Evolutionary conservation across 2,888 invertebrate genomes (phyloP).

Genomic region (Sphaerophoria taeniata): DNA sequence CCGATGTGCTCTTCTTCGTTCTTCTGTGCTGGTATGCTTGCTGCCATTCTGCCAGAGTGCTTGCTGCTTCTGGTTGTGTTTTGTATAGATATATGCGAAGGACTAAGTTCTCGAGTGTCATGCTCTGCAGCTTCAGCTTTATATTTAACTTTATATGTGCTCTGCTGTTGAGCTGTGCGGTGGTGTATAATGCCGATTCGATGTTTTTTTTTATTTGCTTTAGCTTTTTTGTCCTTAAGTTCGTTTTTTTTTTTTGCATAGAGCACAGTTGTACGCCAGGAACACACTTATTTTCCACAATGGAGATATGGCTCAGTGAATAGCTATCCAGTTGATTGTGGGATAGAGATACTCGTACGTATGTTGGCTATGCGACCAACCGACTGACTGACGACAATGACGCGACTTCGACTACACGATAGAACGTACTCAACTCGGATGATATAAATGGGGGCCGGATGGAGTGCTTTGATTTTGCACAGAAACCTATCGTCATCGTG

Average conservation of each 20-base stretch:
- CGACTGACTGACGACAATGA: no score
- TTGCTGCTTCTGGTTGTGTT: constrained; percentile 13
- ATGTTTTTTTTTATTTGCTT: constrained; percentile 32
- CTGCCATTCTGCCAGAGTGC: constrained; percentile 45
- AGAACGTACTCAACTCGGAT: no score
- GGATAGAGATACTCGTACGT: constrained; percentile 52
- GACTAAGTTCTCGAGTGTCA: constrained; percentile 65
- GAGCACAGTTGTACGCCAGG: constrained; percentile 67
- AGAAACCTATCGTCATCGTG: constrained; percentile 45
- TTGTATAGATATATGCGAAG: constrained; percentile 44
- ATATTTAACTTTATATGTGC: constrained; percentile 5
- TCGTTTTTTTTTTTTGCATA: constrained; percentile 46
- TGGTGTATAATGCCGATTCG: constrained; percentile 70
- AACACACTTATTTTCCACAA: constrained; percentile 75
- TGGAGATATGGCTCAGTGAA: constrained; percentile 72
- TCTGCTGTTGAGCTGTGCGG: constrained; percentile 51
- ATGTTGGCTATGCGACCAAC: constrained; percentile 2
- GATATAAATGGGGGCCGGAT: neutral
- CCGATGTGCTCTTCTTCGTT: constrained; percentile 12
- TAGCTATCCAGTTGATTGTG: constrained; percentile 71
- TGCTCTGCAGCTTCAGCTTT: constrained; percentile 43
- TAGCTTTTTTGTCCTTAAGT: constrained; percentile 15
- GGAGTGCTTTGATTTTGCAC: constrained; percentile 70
- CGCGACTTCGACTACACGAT: no score
- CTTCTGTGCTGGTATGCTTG: constrained; percentile 65